A percentile compares a stretch with the other conserved stretches of the same genome.
Evolutionary conservation across 2,888 invertebrate genomes (phyloP).

Genomic region (Eupithecia pulchellata): DNA sequence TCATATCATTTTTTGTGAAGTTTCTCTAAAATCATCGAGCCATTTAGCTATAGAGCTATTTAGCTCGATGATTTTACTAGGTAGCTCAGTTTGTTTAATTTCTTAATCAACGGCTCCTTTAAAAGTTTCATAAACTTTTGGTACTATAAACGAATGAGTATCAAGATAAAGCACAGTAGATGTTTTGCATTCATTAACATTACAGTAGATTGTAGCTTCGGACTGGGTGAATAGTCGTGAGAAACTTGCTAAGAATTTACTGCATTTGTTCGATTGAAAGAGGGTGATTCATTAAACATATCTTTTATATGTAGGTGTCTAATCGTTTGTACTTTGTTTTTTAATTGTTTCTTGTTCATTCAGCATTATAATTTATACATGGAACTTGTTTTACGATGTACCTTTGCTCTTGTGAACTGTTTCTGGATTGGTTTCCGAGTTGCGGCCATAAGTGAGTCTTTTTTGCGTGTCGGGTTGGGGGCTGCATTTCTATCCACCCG

Average conservation of each 20-base stretch:
- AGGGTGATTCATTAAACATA: not conserved
- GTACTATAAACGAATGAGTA: not conserved
- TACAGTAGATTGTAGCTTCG: conserved; percentile 21
- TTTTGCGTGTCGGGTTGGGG: too few relatives aligned
- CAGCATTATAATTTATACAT: not conserved
- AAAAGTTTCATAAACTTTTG: not conserved
- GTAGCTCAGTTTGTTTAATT: not conserved
- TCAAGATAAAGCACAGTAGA: conserved; percentile 14
- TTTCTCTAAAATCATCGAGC: too few relatives aligned
- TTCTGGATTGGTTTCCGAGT: too few relatives aligned
- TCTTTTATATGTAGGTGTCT: not conserved
- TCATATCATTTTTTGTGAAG: too few relatives aligned
- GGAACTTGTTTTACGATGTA: not conserved
- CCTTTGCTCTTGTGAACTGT: too few relatives aligned
- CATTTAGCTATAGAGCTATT: too few relatives aligned
- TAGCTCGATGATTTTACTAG: not conserved
- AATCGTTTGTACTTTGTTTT: not conserved
- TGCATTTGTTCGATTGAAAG: not conserved
- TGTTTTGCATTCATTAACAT: conserved; percentile 27
- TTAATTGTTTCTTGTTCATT: not conserved
- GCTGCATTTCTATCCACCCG: too few relatives aligned
- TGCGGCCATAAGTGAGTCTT: too few relatives aligned
- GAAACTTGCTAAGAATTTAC: conserved; percentile 29
- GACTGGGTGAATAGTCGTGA: conserved; percentile 21
- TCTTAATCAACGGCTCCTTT: not conserved